Evolutionary conservation across 2,797 vertebrate genomes (phyloP).

Genomic region (Acrocephalus scirpaceus): DNA sequence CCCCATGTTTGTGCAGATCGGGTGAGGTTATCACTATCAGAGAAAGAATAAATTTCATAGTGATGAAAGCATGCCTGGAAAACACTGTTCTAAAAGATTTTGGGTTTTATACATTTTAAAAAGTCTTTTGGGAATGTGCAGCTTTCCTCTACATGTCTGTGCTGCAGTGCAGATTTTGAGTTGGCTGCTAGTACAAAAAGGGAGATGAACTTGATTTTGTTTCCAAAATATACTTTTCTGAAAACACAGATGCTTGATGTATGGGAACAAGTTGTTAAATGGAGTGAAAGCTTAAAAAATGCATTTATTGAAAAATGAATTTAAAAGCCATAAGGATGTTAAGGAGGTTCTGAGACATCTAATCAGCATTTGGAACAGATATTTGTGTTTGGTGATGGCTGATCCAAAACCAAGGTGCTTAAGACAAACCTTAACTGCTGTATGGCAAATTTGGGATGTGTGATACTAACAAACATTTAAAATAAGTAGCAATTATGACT

Average conservation of each 20-base stretch:
- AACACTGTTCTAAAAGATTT: not conserved
- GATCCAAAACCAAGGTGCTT: not conserved
- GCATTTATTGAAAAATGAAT: not conserved
- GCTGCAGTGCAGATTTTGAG: not conserved
- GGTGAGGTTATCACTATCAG: conserved; percentile 87
- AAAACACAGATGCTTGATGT: not conserved
- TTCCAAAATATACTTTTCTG: not conserved
- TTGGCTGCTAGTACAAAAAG: not conserved
- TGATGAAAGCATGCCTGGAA: not conserved
- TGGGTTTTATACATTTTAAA: not conserved
- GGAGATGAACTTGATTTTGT: not conserved
- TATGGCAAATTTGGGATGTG: not conserved
- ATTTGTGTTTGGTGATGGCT: not conserved
- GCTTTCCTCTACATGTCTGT: not conserved
- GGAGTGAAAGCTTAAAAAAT: not conserved
- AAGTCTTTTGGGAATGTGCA: not conserved
- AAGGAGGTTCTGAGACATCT: not conserved
- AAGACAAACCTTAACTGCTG: not conserved
- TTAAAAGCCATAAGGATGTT: not conserved
- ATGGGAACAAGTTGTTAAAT: not conserved
- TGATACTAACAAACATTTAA: not conserved
- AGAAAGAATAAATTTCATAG: not conserved
- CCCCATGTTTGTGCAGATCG: conserved; percentile 92
- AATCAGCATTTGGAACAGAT: not conserved
- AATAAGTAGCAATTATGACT: not conserved